Conservation (phyloP, 2,888 invertebrate genomes). For the Tachina grossa region DNA sequence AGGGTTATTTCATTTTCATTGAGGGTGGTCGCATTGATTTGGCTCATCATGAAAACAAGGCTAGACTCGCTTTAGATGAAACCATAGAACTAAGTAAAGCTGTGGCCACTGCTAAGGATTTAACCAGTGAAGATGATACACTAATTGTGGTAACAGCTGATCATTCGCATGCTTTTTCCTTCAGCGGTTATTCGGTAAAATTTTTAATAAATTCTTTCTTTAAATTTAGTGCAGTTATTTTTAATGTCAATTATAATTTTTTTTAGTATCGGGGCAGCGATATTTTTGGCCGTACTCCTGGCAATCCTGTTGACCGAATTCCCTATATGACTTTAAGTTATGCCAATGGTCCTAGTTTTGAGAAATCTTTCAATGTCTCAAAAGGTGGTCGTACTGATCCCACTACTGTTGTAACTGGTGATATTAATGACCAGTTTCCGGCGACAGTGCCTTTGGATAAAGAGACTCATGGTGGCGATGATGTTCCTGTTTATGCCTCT, state of each 20-base stretch:
- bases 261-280: slow-evolving; percentile 76
- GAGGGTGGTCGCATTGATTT: slow-evolving; percentile 85
- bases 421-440: slow-evolving; percentile 83
- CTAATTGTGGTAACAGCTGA: slow-evolving; percentile 92
- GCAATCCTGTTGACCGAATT: slow-evolving; percentile 83
- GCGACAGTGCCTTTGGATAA: slow-evolving; percentile 83
- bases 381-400: slow-evolving; percentile 78
- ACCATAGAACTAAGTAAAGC: slow-evolving; percentile 89
- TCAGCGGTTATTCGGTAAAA: slow-evolving; percentile 87
- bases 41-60: slow-evolving; percentile 80
- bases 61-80: slow-evolving; percentile 81
- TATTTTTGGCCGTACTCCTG: slow-evolving; percentile 76
- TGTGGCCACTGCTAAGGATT: slow-evolving; percentile 85
- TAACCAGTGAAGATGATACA: slow-evolving; percentile 88
- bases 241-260: not conserved
- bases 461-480: slow-evolving; percentile 91
- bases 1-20: slow-evolving; percentile 91
- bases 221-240: not conserved
- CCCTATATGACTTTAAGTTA: slow-evolving; percentile 89
- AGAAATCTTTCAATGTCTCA: slow-evolving; percentile 76
- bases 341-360: slow-evolving; percentile 89
- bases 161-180: slow-evolving; percentile 90
- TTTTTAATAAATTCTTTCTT: too few species aligned
- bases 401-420: slow-evolving; percentile 73
- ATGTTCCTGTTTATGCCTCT: slow-evolving; percentile 89